A percentile compares a stretch with the other conserved stretches of the same genome.
These are phyloP conservation scores for Nemapogon koenigi DNA, from an alignment of 2,888 invertebrate genomes.

Conservation along the genomic window DNA sequence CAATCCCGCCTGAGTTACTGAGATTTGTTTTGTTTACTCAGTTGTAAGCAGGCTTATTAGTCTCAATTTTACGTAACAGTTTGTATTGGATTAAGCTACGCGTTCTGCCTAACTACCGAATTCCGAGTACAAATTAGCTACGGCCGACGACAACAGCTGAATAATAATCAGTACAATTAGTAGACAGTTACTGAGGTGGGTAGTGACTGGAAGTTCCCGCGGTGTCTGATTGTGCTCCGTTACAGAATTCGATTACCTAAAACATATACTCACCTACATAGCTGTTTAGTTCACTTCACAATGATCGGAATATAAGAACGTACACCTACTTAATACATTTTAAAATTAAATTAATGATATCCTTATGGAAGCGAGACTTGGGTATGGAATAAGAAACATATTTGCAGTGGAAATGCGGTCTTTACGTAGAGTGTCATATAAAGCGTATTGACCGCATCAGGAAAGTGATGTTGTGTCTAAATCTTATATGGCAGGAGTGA, in stretches of 20 bases:
- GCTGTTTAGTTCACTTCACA: conserved; percentile 7
- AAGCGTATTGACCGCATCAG: no score
- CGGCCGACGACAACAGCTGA: conserved; percentile 32
- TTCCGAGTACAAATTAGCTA: conserved; percentile 35
- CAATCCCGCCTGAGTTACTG: no score
- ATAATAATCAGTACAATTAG: conserved; percentile 33
- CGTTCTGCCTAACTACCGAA: conserved; percentile 29
- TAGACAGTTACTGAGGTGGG: conserved; percentile 10
- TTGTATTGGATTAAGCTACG: conserved; percentile 34
- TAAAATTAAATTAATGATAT: no score
- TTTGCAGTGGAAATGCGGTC: no score
- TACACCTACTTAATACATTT: no score
- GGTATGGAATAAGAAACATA: no score
- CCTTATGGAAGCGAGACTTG: no score
- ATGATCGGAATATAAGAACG: no score
- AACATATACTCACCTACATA: neutral
- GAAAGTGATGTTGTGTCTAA: no score
- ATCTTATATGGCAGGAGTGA: no score
- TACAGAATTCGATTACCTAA: conserved; percentile 19
- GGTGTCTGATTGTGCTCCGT: conserved; percentile 18
- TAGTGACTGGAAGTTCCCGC: conserved; percentile 8
- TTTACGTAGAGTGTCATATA: no score
- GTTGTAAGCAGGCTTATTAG: conserved; percentile 7
- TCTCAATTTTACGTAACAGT: conserved; percentile 25
- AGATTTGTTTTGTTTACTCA: no score